phyloP scores from a whole-genome alignment of 1,140 invertebrate species.

The Drosophila kanapiae region DNA sequence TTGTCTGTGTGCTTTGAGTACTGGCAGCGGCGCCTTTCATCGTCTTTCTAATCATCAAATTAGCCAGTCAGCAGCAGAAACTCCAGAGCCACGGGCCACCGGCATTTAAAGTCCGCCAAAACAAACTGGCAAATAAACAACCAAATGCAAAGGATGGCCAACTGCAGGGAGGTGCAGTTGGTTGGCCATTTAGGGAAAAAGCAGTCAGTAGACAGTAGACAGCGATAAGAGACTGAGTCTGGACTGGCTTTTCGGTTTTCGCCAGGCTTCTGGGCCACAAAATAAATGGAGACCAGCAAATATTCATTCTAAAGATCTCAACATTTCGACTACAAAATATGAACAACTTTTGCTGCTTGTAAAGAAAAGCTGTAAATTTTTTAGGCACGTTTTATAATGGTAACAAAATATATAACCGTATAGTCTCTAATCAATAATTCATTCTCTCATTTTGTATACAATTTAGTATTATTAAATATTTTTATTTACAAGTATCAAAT shows the following conservation, averaged over 20 bases:
- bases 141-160: conserved; percentile 18
- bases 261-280: background rate
- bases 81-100: conserved; percentile 14
- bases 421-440: no score
- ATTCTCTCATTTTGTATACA: no score
- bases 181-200: conserved; percentile 6
- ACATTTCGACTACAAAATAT: background rate
- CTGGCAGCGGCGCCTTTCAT: background rate
- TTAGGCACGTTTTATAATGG: no score
- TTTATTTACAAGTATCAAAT: no score
- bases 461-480: no score
- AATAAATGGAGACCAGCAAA: background rate
- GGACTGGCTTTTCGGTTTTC: conserved; percentile 12
- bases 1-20: background rate
- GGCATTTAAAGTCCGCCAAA: conserved; percentile 41
- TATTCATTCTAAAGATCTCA: background rate
- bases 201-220: conserved; percentile 29
- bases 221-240: conserved; percentile 21
- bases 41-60: conserved; percentile 47
- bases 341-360: background rate
- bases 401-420: no score
- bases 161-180: background rate
- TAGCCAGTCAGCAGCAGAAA: conserved; percentile 44
- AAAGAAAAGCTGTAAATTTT: background rate
- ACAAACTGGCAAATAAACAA: conserved; percentile 30